phyloP scores from a whole-genome alignment of 1,140 invertebrate genomes.

The Heliconius congener region DNA sequence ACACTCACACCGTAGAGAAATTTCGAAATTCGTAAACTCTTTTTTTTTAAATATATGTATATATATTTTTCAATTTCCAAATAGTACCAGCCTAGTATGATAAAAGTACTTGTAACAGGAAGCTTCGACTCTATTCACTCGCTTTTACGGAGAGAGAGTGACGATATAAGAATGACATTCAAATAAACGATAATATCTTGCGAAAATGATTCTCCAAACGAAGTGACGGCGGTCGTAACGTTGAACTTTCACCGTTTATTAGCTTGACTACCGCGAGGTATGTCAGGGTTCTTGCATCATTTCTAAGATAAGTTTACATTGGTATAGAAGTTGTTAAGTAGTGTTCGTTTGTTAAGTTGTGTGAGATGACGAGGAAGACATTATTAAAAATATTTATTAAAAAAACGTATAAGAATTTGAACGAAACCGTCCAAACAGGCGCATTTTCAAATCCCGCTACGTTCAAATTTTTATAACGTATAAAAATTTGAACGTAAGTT shows the following conservation, averaged over 20 bases:
- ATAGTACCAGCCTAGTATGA: too few relatives aligned
- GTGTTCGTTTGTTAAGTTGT: not conserved
- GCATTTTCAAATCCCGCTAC: too few relatives aligned
- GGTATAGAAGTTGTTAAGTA: not conserved
- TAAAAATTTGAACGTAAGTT: too few relatives aligned
- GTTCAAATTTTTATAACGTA: too few relatives aligned
- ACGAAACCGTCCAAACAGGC: too few relatives aligned
- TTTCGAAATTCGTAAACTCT: conserved; percentile 8
- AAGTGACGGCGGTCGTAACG: conserved; percentile 26
- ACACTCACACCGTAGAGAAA: conserved; percentile 21
- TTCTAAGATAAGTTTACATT: conserved; percentile 30
- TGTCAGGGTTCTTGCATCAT: conserved; percentile 58
- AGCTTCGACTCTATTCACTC: not conserved
- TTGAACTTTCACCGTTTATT: conserved; percentile 72
- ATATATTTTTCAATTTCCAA: too few relatives aligned
- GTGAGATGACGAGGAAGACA: too few relatives aligned
- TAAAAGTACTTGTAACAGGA: too few relatives aligned
- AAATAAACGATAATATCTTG: conserved; percentile 44
- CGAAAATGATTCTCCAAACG: conserved; percentile 26
- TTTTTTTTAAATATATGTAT: too few relatives aligned
- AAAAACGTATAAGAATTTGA: too few relatives aligned
- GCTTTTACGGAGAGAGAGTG: not conserved
- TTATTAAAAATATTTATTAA: too few relatives aligned
- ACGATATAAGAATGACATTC: conserved; percentile 43
- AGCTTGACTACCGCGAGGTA: conserved; percentile 50